Base-by-base conservation (phyloP, 2,113 vertebrate species). In the Asarcornis scutulata region DNA sequence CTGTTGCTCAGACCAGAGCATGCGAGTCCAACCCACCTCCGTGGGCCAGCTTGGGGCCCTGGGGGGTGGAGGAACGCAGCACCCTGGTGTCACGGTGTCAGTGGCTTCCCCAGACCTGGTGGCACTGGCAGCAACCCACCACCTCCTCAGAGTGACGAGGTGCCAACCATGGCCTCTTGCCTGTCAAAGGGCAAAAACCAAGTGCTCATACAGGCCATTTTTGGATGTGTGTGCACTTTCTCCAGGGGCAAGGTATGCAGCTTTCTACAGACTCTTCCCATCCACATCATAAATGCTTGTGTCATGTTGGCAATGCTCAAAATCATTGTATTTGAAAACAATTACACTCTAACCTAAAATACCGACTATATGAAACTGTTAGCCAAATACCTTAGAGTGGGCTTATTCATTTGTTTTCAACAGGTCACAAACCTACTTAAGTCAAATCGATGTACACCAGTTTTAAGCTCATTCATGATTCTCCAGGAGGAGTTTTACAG, bases 51-150 rank as follows among this genome's bases (percentile, higher is more conserved):
- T 13, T 1, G 29, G 23, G 8, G 40, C 56, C 16, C 17, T 3
- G 25, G 16, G 12, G 21, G 21, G 84, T 14, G 20, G 59, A 60
- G 7, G 13, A 22, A 36, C 6, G 7, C 21, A 52, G 50, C 14
- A 38, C 10, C 5, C 15, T 58, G 13, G 8, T 52, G 48, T 29
- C 48, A 34, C 23, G 50, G 6, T 10, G 38, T n/a, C 0, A 0
- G 31, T 74, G 25, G 9, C 59, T 59, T 29, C 10, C n/a, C 22
- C 18, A 36, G 21, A 13, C 15, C 27, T 20, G 31, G 32, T 26
- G 40, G 62, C 5, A 3, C 67, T 50, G 52, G 62, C 38, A 67
- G 26, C 20, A 27, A 25, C 14, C 20, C n/a, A 67, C 17, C 60
- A 82, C 20, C n/a, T 75, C 56, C 42, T 72, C 1, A 0, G 9